phyloP scores from a whole-genome alignment of 1,140 invertebrate genomes.

The Trialeurodes vaporariorum region DNA sequence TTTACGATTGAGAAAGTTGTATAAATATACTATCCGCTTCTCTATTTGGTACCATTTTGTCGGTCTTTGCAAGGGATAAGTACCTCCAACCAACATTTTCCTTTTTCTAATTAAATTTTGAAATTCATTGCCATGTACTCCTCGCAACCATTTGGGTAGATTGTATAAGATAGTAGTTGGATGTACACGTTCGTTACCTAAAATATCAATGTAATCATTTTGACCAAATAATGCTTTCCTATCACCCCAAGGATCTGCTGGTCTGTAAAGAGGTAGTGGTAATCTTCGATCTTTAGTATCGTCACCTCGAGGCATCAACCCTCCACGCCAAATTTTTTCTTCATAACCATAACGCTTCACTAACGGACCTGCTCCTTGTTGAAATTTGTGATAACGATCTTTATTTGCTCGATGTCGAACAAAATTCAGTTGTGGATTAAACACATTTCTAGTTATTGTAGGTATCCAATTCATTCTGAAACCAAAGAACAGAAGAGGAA shows the following conservation, averaged over 20 bases:
- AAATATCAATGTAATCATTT: conserved; percentile 94
- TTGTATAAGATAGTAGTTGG: conserved; percentile 71
- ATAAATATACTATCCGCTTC: conserved; percentile 59
- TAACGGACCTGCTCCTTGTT: conserved; percentile 43
- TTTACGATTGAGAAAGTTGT: conserved; percentile 63
- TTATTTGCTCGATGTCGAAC: background rate
- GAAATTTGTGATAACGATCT: conserved; percentile 57
- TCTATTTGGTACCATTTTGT: conserved; percentile 62
- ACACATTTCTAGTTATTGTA: background rate
- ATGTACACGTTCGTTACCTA: conserved; percentile 68
- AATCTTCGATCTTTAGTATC: conserved; percentile 36
- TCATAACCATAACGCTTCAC: conserved; percentile 52
- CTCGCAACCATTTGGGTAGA: conserved; percentile 74
- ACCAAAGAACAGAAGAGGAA: no score
- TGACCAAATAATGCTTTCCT: conserved; percentile 78
- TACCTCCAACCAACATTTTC: conserved; percentile 46
- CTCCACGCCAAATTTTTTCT: conserved; percentile 49
- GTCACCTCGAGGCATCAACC: conserved; percentile 49
- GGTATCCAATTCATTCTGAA: background rate
- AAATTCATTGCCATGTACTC: conserved; percentile 77
- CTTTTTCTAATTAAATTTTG: conserved; percentile 63
- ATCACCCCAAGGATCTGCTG: conserved; percentile 58
- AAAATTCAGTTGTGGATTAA: background rate
- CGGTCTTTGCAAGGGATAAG: conserved; percentile 47
- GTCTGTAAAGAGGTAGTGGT: conserved; percentile 55